These are phyloP conservation scores for Elaphurus davidianus DNA, from an alignment of 2,113 vertebrate species.

Conservation along the genomic window DNA sequence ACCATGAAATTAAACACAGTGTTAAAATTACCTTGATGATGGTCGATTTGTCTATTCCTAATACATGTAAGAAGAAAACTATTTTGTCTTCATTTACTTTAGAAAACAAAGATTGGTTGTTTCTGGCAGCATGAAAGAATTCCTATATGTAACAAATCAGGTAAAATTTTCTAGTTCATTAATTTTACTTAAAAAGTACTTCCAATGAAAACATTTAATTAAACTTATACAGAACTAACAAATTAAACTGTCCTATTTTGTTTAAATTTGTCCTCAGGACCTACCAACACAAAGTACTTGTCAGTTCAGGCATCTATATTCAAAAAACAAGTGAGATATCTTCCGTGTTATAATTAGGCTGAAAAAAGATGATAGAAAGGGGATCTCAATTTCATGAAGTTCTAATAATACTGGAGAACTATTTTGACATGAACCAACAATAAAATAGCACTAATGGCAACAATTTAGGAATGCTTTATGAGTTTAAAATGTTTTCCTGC, in stretches of 20 bases:
- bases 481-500: background rate
- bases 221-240: background rate
- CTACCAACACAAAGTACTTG: background rate
- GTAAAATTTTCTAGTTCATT: constrained; percentile 44
- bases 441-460: background rate
- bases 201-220: constrained; percentile 4
- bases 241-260: background rate
- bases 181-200: constrained; percentile 29
- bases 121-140: constrained; percentile 89
- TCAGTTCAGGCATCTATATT: background rate
- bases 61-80: constrained; percentile 94
- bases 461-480: background rate
- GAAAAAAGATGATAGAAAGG: background rate
- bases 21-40: constrained; percentile 88
- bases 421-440: background rate
- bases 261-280: constrained; percentile 4
- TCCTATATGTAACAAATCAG: constrained; percentile 81
- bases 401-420: background rate
- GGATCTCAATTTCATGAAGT: background rate
- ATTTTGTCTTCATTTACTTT: constrained; percentile 89
- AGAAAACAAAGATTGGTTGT: constrained; percentile 87
- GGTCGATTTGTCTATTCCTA: constrained; percentile 97
- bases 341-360: background rate
- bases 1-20: background rate
- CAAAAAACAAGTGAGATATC: background rate